Evolutionary conservation across 2,113 vertebrate genomes (phyloP), one percentile per base, ranked within the genome.

Genomic region (Smithornis capensis): DNA sequence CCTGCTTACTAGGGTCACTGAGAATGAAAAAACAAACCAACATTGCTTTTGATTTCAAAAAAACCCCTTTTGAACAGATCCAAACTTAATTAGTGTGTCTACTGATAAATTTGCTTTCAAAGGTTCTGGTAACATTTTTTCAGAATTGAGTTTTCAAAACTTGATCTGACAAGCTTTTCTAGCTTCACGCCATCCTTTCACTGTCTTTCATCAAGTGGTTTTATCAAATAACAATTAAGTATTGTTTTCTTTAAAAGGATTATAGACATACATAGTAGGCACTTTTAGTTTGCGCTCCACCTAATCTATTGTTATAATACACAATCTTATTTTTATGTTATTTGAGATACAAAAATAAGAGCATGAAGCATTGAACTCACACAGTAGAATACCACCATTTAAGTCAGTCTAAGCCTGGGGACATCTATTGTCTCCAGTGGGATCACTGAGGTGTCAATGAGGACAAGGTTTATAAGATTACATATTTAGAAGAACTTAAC

Each of bases 121-220:
- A 96, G 94, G 60, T 97, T 95, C 96, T 97, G 97, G 97, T 98
- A 98, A 98, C 97, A 98, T 98, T 97, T 98, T 98, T 98, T 86
- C 89, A 89, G 97, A 98, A 91, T 82, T 98, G 97, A 97, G 97
- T 97, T 98, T 97, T 98, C 81, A 83, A 97, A 95, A 97, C 57
- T 93, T 75, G 68, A 98, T 96, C 94, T 94, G 83, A 97, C 92
- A 96, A 89, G 91, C 71, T 91, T 86, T 95, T 81, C 70, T 83
- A 81, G 95, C 95, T 97, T 98, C 97, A 96, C 64, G 25, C 84
- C 86, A 95, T 78, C 87, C 80, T 97, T 96, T 96, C 86, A 80
- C n/a, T 89, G 75, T 98, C 97, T 98, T 97, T 98, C 98, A 98
- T 96, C 97, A 92, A 92, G 35, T 87, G 79, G 64, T 97, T 98